phyloP scores from a whole-genome alignment of 2,113 vertebrate genomes.

The Colossoma macropomum region DNA sequence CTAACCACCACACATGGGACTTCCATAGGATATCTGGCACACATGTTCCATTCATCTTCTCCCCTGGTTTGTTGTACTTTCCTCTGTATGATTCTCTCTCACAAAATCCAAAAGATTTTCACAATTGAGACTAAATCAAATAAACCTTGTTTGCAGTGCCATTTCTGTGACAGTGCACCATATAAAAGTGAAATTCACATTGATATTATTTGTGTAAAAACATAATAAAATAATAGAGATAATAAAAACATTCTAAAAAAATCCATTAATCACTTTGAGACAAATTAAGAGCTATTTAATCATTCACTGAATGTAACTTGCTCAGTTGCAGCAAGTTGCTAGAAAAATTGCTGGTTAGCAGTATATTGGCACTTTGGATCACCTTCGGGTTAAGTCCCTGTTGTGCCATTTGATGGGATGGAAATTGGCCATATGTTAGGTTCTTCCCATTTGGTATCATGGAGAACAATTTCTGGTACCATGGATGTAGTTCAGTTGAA shows the following conservation, averaged over 20 bases:
- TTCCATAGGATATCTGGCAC: conserved; percentile 63
- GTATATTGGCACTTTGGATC: neutral
- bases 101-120: conserved; percentile 60
- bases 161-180: conserved; percentile 60
- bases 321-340: neutral
- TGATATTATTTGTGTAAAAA: neutral
- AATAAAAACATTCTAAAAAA: neutral
- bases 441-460: neutral
- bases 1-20: conserved; percentile 65
- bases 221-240: neutral
- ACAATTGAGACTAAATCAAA: conserved; percentile 55
- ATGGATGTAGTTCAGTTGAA: neutral
- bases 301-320: neutral
- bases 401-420: neutral
- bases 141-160: neutral
- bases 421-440: neutral
- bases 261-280: neutral
- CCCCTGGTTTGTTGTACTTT: neutral
- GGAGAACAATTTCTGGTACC: neutral
- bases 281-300: too few relatives aligned
- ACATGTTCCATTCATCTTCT: conserved; percentile 44
- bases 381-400: neutral
- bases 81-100: conserved; percentile 12
- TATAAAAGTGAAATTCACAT: conserved; percentile 29
- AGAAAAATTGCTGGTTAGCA: neutral